phyloP scores from a whole-genome alignment of 2,113 vertebrate species.

The Perca schrenkii region DNA sequence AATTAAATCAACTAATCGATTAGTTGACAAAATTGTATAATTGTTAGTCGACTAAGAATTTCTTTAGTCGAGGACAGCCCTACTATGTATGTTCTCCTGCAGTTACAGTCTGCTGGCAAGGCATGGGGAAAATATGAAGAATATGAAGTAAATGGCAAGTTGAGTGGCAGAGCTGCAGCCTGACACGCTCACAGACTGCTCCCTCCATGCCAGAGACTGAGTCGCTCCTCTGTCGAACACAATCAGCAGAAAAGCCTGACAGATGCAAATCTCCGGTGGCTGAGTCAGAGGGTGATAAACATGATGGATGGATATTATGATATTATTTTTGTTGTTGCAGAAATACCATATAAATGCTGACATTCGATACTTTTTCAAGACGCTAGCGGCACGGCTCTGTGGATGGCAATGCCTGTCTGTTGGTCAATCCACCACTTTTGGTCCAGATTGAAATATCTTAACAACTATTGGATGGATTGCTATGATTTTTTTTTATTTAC shows the following conservation, averaged over 20 bases:
- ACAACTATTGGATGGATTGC: neutral
- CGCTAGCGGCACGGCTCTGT: no score
- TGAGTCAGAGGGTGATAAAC: conserved; percentile 41
- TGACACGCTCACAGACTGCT: conserved; percentile 30
- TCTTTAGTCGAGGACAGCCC: no score
- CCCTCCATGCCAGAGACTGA: conserved; percentile 15
- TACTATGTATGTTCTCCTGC: conserved; percentile 8
- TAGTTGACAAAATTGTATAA: no score
- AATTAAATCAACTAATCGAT: no score
- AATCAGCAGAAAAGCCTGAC: conserved; percentile 48
- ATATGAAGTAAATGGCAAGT: conserved; percentile 50
- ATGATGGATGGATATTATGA: conserved; percentile 31
- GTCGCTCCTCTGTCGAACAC: conserved; percentile 11
- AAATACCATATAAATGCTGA: neutral
- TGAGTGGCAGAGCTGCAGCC: conserved; percentile 46
- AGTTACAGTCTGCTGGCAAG: conserved; percentile 27
- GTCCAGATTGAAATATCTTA: conserved; percentile 2
- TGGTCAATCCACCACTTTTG: neutral
- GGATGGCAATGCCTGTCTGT: neutral
- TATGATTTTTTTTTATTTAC: neutral
- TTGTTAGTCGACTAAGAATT: no score
- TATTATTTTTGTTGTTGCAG: neutral
- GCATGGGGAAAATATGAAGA: conserved; percentile 60
- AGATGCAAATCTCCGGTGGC: conserved; percentile 25
- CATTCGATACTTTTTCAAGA: neutral